These are phyloP conservation scores for Enteromius viviparus DNA, from an alignment of 2,797 vertebrate species.

Conservation along the genomic window DNA sequence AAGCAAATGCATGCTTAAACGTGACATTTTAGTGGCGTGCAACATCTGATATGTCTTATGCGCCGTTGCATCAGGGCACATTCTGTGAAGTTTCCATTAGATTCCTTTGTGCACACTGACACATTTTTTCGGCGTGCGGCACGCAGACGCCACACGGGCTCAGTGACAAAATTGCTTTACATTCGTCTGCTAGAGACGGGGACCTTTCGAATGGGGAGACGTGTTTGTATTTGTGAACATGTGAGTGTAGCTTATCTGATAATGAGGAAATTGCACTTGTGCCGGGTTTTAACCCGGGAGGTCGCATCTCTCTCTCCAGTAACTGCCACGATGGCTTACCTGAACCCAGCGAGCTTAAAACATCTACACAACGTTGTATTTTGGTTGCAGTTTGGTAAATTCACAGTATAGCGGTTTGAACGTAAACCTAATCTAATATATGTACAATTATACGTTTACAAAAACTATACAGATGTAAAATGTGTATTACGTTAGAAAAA, in stretches of 20 bases:
- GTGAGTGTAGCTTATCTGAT: not conserved
- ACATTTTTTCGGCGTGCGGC: conserved; percentile 66
- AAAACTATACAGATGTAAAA: not conserved
- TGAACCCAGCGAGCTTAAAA: conserved; percentile 18
- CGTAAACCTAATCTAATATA: not conserved
- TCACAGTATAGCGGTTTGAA: not conserved
- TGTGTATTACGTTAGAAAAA: not conserved
- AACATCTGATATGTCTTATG: not conserved
- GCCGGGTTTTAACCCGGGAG: conserved; percentile 4
- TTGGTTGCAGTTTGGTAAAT: not conserved
- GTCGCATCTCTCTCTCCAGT: conserved; percentile 3
- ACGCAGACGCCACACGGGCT: conserved; percentile 76
- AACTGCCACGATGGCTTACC: conserved; percentile 8
- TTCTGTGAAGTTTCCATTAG: conserved; percentile 68
- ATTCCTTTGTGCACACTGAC: conserved; percentile 73
- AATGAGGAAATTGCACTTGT: conserved; percentile 1
- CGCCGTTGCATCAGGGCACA: conserved; percentile 54
- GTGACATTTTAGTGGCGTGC: not conserved
- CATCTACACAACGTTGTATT: not conserved
- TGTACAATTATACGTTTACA: not conserved
- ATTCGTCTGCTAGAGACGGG: conserved; percentile 59
- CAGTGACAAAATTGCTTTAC: conserved; percentile 72
- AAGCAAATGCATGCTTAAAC: not conserved
- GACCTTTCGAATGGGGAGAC: conserved; percentile 32
- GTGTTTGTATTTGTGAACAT: conserved; percentile 2